A percentile compares a stretch with the other conserved stretches of the same genome.
Conservation (phyloP, 2,797 vertebrate genomes). For the Ctenochaetus hawaiiensis region DNA sequence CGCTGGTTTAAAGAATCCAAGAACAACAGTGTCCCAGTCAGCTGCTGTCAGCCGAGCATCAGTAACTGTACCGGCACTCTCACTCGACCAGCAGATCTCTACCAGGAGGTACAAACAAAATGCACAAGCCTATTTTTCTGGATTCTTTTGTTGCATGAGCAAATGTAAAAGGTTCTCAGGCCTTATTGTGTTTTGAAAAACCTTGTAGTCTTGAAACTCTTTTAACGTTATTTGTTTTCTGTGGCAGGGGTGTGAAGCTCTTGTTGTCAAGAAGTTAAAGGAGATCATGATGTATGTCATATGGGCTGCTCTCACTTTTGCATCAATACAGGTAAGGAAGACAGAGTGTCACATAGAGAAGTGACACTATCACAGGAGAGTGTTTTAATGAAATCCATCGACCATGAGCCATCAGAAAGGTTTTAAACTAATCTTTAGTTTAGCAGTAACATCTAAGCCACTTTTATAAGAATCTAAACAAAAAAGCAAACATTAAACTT, state of each 20-base stretch:
- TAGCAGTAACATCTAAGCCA: too few species aligned
- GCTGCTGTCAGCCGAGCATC: constrained; percentile 92
- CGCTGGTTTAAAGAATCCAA: constrained; percentile 94
- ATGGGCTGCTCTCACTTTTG: constrained; percentile 95
- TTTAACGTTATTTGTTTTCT: constrained; percentile 10
- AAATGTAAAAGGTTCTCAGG: too few species aligned
- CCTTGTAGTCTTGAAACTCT: neutral
- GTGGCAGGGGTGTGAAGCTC: constrained; percentile 91
- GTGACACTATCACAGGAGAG: neutral
- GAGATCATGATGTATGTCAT: constrained; percentile 99
- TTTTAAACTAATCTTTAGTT: too few species aligned
- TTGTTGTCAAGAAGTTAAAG: constrained; percentile 97
- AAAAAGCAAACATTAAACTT: too few species aligned
- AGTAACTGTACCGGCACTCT: constrained; percentile 94
- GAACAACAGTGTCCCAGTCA: constrained; percentile 97
- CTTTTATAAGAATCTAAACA: too few species aligned
- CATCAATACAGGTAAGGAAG: constrained; percentile 93
- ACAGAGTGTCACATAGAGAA: neutral
- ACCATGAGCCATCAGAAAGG: too few species aligned
- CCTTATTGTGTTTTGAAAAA: too few species aligned
- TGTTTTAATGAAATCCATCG: too few species aligned
- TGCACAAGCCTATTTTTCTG: too few species aligned
- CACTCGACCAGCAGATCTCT: constrained; percentile 90
- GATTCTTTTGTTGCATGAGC: too few species aligned
- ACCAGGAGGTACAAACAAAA: constrained; percentile 89